Base-by-base conservation (phyloP, 2,797 vertebrate species). In the Neomorphus geoffroyi region DNA sequence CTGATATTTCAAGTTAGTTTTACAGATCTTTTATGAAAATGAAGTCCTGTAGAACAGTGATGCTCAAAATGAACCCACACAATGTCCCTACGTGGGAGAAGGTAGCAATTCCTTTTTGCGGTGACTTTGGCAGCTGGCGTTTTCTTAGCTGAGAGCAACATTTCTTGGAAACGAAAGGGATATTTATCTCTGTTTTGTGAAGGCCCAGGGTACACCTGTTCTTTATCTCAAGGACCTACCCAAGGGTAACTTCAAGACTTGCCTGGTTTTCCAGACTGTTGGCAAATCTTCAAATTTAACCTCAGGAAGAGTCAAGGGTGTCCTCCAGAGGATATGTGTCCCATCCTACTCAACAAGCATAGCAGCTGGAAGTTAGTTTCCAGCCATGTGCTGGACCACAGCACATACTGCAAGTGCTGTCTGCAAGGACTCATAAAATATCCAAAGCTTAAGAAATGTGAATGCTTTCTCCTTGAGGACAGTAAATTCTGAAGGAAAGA, bases 141-240 rank as follows among this genome's bases (percentile, higher is more conserved):
- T 92, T 93, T 85, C 84, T 89, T 60, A 92, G 57, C 19, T 54
- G 56, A 77, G 54, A 86, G 28, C 53, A 80, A 64, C 17, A 45
- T 53, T 80, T 91, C 53, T 93, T 84, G 90, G 71, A 83, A 88
- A 70, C 54, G 22, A 62, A 69, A 94, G 41, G 61, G 80, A 81
- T 88, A 90, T 92, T 90, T 75, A 88, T 88, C 65, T 92, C 45
- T 93, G 72, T 54, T 96, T 84, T 70, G 22, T 26, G 73, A 46
- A 86, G 60, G 73, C 39, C 33, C 32, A 61, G 53, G 57, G 17
- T 80, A 67, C 78, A 95, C 70, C 80, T 93, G 77, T 51, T 95
- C 78, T 92, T 92, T 94, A 80, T 90, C 80, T 88, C 83, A 93
- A 88, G 83, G 66, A 93, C 70, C 73, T 69, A 61, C 65, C 46